Base-by-base conservation (phyloP, 2,888 invertebrate genomes). In the Ctena decussata region DNA sequence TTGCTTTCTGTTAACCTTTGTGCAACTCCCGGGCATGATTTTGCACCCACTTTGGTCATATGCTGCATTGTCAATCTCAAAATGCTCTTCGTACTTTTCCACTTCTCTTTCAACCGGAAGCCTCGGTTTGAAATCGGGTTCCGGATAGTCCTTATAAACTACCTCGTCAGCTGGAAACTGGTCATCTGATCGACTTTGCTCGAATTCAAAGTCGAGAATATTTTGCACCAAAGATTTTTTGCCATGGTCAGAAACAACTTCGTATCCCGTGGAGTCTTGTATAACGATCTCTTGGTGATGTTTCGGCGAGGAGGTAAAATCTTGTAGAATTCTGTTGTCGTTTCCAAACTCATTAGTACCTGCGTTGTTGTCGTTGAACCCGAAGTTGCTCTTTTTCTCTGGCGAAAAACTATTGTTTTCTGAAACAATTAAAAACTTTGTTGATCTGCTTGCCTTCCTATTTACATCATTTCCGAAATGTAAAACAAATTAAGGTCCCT, bases 41-140 rank as follows among this genome's bases (percentile, higher is more conserved):
- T 65, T 65, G 35, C 65, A 65, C 18, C 65, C 65, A 35, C 65
- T 65, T 35, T 65, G 12, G 35, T 65, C 65, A 35, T 65, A 65
- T 15, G 35, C 65, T 0, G 65, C 32, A 21, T 15, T 65, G 30
- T 65, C 65, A 2, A 65, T 65, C 5, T 65, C 65, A 35, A 65
- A 65, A 65, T 65, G 65, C 35, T 65, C 65, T 35, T 65, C 35
- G 18, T 65, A 65, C 6, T 30, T 65, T 18, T 65, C 65, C 12
- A 35, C 65, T 12, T 2, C 21, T 21, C 21, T 32, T 65, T 65
- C 65, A 32, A 24, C 24, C 8, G 57, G n/a, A 3, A 8, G 27
- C n/a, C 12, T 57, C 5, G 2, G 57, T 24, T n/a, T 27, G 27
- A 27, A 12, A 6, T 24, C 15, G n/a, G 57, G 27, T 15, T 5